These are phyloP conservation scores for Cryptotis parvus DNA, from an alignment of 2,113 vertebrate genomes.

Conservation along the genomic window DNA sequence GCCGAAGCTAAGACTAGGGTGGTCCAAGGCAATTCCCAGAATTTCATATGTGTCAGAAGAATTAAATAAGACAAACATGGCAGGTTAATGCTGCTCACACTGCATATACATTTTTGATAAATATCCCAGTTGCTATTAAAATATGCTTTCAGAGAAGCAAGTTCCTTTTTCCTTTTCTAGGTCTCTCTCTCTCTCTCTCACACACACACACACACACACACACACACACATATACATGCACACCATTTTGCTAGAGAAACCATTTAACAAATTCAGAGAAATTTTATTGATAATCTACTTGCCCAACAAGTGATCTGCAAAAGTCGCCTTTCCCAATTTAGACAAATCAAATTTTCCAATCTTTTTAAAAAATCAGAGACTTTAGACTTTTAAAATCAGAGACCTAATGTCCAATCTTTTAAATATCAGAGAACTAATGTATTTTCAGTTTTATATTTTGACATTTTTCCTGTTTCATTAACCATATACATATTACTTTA, in stretches of 20 bases:
- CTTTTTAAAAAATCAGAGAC: no score
- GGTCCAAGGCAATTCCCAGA: no score
- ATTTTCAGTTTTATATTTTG: slow-evolving; percentile 5
- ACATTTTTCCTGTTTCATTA: not conserved
- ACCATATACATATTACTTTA: not conserved
- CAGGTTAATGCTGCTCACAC: not conserved
- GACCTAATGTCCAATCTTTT: no score
- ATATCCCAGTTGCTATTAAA: not conserved
- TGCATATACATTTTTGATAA: not conserved
- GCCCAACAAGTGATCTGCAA: not conserved
- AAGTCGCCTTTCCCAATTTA: not conserved
- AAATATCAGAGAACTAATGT: no score
- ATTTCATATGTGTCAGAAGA: not conserved
- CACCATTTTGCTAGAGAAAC: not conserved
- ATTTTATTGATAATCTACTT: not conserved
- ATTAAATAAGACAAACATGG: not conserved
- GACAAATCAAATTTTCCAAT: no score
- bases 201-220: no score
- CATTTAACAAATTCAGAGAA: not conserved
- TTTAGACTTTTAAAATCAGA: no score
- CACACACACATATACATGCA: not conserved
- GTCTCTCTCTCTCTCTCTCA: no score
- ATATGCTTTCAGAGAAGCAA: not conserved
- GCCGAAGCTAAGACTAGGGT: no score
- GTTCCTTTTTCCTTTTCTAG: not conserved